A percentile compares a stretch with the other conserved stretches of the same genome.
These are phyloP conservation scores for Penaeus chinensis DNA, from an alignment of 1,140 invertebrate genomes.

Conservation along the genomic window DNA sequence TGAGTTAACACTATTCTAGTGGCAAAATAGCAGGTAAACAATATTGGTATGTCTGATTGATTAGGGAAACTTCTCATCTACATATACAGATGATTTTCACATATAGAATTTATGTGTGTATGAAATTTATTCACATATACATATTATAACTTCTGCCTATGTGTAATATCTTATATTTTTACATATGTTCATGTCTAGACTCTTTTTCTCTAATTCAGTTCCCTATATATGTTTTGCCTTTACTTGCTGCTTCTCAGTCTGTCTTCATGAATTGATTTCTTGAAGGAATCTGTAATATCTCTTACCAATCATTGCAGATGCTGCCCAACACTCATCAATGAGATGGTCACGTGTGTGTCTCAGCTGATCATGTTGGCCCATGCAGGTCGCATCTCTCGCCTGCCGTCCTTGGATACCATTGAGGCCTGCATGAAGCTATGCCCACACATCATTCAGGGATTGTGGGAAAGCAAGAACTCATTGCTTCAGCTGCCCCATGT, in stretches of 20 bases:
- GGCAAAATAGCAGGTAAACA: too few relatives aligned
- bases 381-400: constrained; percentile 82
- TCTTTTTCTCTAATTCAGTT: too few relatives aligned
- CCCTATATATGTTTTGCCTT: neutral
- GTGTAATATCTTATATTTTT: too few relatives aligned
- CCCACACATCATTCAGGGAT: constrained; percentile 95
- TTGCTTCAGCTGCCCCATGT: constrained; percentile 96
- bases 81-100: too few relatives aligned
- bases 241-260: neutral
- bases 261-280: neutral
- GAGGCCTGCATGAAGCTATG: constrained; percentile 98
- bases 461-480: constrained; percentile 94
- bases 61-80: too few relatives aligned
- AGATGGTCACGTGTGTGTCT: constrained; percentile 96
- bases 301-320: constrained; percentile 82
- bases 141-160: too few relatives aligned
- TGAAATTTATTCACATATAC: too few relatives aligned
- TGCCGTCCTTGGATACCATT: constrained; percentile 93
- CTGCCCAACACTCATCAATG: constrained; percentile 95
- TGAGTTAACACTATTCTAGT: too few relatives aligned
- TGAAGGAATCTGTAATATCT: constrained; percentile 14
- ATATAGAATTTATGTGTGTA: too few relatives aligned
- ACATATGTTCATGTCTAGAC: too few relatives aligned
- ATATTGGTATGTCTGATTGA: too few relatives aligned
- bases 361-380: constrained; percentile 93